Percentiles rank a stretch among this genome's conserved stretches.
Evolutionary conservation across 2,113 vertebrate genomes (phyloP).

Genomic region (Lampris megalopsis): DNA sequence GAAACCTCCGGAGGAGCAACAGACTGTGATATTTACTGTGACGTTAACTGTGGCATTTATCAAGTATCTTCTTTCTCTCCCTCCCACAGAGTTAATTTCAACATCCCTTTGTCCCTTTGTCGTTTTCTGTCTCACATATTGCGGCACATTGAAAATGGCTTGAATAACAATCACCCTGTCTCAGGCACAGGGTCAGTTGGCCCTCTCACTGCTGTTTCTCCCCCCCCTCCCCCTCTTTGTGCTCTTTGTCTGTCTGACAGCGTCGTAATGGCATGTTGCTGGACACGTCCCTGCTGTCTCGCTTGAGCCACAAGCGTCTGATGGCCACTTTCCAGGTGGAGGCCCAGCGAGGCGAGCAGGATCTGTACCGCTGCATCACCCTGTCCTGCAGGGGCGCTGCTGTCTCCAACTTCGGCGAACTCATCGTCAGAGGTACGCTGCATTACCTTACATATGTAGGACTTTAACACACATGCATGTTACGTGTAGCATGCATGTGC

Average conservation of each 20-base stretch:
- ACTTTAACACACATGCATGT: too few relatives aligned
- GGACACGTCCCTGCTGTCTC: conserved; percentile 80
- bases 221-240: conserved; percentile 10
- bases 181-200: background rate
- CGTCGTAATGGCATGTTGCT: conserved; percentile 86
- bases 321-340: conserved; percentile 92
- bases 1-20: too few relatives aligned
- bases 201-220: conserved; percentile 20
- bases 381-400: conserved; percentile 87
- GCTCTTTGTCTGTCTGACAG: conserved; percentile 69
- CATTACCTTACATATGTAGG: background rate
- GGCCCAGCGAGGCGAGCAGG: conserved; percentile 85
- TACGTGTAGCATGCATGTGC: too few relatives aligned
- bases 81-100: conserved; percentile 40
- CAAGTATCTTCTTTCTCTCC: conserved; percentile 54
- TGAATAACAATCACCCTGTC: background rate
- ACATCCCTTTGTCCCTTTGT: conserved; percentile 41
- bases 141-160: conserved; percentile 29
- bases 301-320: conserved; percentile 90
- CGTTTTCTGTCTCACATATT: conserved; percentile 12
- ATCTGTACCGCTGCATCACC: conserved; percentile 93
- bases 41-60: conserved; percentile 52
- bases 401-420: conserved; percentile 95
- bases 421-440: conserved; percentile 92
- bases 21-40: too few relatives aligned